Evolutionary conservation across 1,140 invertebrate species (phyloP).

Genomic region (Rhagoletis zephyria): DNA sequence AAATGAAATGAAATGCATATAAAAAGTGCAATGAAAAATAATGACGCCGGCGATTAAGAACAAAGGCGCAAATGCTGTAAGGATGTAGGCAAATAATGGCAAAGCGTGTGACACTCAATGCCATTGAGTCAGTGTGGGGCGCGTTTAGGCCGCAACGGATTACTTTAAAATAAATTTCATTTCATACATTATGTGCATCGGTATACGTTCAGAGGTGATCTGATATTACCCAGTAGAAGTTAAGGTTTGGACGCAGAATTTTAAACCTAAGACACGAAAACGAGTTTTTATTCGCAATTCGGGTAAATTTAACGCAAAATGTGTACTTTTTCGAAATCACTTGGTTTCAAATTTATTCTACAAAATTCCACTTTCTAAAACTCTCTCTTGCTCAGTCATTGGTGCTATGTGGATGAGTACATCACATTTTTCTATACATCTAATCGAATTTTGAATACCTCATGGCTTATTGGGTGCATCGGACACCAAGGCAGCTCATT

Average conservation of each 20-base stretch:
- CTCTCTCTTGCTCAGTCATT: too few relatives aligned
- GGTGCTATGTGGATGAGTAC: too few relatives aligned
- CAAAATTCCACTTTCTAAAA: too few relatives aligned
- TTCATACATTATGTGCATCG: background rate
- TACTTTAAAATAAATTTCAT: constrained; percentile 5
- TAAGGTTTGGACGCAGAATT: too few relatives aligned
- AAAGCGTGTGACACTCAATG: background rate
- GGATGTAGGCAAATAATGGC: background rate
- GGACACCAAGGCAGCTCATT: background rate
- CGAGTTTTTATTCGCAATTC: too few relatives aligned
- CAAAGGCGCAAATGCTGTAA: background rate
- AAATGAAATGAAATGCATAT: constrained; percentile 16
- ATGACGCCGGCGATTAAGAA: background rate
- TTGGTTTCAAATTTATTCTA: too few relatives aligned
- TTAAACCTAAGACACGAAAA: too few relatives aligned
- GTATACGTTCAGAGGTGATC: constrained; percentile 2
- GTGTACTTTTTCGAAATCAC: too few relatives aligned
- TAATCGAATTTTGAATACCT: too few relatives aligned
- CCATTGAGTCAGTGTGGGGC: background rate
- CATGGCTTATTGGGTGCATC: background rate
- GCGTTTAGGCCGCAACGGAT: background rate
- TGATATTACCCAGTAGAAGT: background rate
- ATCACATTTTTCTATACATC: background rate
- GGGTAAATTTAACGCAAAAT: too few relatives aligned
- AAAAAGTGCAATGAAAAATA: constrained; percentile 7